Evolutionary conservation across 2,888 invertebrate species (phyloP), one percentile per base, ranked within the genome.

Genomic region (Macrophya alboannulata): DNA sequence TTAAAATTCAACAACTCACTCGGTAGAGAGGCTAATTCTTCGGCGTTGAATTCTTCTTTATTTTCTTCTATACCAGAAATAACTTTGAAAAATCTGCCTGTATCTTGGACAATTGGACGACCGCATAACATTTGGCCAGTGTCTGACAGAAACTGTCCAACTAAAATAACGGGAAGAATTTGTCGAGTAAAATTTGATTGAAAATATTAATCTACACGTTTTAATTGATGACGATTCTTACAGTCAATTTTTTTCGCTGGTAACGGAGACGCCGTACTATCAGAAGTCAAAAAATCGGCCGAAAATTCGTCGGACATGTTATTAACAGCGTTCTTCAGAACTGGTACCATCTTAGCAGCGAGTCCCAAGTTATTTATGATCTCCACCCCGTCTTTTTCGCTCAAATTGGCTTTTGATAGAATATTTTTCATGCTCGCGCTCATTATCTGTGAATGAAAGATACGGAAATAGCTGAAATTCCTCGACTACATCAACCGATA

Each of bases 91-190:
- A 95, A 91, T 15, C 94, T 92, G 83, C 94, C 94, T 21, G 92
- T 89, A 45, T 91, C 92, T 0, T 93, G 87, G 1, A 90, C 88
- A 90, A 96, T 95, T 0, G 95, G 95, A 88, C 94, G 94, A 0
- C 96, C 96, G 86, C 96, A 96, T 43, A 96, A 86, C 92, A 96
- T 93, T 84, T 94, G 94, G 12, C 96, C 96, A 0, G 95, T 94
- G 76, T 95, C 95, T 0, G 95, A 93, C 85, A 96, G 93, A 89
- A 95, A 95, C 15, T 93, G 91, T 0, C 94, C 88, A 17, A 94
- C 95, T 95, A 90, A 15, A 87, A 84, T 31, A 74, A 86, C 72
- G 37, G 12, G 48, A 84, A 25, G 9, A 79, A 86, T n/a, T 68
- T 94, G 31, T 0, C 90, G 21, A 21, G 1, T 17, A 0, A 40